Percentiles rank a stretch among this genome's conserved stretches.
Conservation (phyloP, 2,888 invertebrate genomes). For the Drosophila demipolita region DNA sequence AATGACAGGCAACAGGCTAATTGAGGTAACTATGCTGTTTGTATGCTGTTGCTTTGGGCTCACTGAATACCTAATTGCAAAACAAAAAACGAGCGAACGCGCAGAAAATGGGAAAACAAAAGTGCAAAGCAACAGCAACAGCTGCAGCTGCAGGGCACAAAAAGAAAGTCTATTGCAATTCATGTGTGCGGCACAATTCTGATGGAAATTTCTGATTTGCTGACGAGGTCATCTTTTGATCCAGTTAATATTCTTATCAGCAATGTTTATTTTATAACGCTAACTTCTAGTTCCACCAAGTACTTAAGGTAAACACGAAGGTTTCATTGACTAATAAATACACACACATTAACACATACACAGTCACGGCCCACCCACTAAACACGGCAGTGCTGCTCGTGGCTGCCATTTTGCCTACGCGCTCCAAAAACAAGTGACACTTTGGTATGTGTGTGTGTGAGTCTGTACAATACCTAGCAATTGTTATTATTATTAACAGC, state of each 20-base stretch:
- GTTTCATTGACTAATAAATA: constrained; percentile 57
- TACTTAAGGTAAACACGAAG: constrained; percentile 8
- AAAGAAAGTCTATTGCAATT: constrained; percentile 55
- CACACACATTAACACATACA: constrained; percentile 1
- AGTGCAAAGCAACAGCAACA: constrained; percentile 21
- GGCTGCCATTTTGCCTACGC: constrained; percentile 75
- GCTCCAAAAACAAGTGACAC: constrained; percentile 65
- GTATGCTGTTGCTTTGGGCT: constrained; percentile 37
- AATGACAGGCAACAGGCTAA: constrained; percentile 37
- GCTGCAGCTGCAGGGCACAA: constrained; percentile 37
- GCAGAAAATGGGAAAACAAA: constrained; percentile 15
- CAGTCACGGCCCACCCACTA: constrained; percentile 53
- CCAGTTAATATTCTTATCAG: constrained; percentile 34
- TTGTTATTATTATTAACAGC: constrained; percentile 74
- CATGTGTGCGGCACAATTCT: constrained; percentile 38
- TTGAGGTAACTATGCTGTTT: constrained; percentile 43
- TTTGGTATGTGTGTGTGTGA: constrained; percentile 27
- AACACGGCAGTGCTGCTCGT: constrained; percentile 37
- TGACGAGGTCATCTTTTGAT: constrained; percentile 23
- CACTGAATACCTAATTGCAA: constrained; percentile 45
- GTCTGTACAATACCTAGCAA: constrained; percentile 62
- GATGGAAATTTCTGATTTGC: constrained; percentile 28
- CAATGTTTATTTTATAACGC: constrained; percentile 16
- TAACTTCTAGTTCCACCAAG: constrained; percentile 4
- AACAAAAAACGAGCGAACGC: constrained; percentile 28